Conservation (phyloP, 2,113 vertebrate species). For the Equus quagga region DNA sequence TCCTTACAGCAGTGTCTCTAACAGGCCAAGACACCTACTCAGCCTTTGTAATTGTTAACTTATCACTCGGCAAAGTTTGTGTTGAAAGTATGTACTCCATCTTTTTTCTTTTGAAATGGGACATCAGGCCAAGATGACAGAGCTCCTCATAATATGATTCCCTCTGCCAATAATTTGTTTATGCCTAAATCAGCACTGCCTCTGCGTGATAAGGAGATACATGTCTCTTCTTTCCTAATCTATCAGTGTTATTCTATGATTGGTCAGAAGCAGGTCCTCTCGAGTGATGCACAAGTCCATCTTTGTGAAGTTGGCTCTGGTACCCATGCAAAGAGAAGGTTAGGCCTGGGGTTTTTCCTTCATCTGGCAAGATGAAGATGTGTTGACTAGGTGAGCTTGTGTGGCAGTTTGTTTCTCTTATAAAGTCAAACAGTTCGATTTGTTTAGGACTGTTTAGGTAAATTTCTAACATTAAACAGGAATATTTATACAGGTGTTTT, state of each 20-base stretch:
- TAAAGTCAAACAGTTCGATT: background rate
- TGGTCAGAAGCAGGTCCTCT: background rate
- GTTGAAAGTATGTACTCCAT: background rate
- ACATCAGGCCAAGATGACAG: background rate
- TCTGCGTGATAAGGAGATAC: background rate
- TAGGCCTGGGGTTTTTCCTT: background rate
- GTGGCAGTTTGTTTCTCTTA: background rate
- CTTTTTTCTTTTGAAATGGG: background rate
- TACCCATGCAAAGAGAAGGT: background rate
- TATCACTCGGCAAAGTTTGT: background rate
- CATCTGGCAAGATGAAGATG: background rate
- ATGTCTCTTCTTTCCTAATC: background rate
- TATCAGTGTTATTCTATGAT: background rate
- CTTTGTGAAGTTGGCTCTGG: fast-evolving
- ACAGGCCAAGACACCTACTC: background rate
- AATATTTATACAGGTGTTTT: slow-evolving; percentile 11
- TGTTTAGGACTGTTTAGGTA: background rate
- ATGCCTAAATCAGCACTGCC: slow-evolving; percentile 27
- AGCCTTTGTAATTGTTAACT: background rate
- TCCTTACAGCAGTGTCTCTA: background rate
- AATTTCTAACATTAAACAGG: slow-evolving; percentile 28
- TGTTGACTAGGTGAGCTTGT: background rate
- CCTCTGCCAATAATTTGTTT: background rate
- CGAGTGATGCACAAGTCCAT: background rate
- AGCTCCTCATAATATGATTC: background rate